A percentile compares a stretch with the other conserved stretches of the same genome.
phyloP scores from a whole-genome alignment of 2,888 invertebrate genomes.

The Leuctra nigra region DNA sequence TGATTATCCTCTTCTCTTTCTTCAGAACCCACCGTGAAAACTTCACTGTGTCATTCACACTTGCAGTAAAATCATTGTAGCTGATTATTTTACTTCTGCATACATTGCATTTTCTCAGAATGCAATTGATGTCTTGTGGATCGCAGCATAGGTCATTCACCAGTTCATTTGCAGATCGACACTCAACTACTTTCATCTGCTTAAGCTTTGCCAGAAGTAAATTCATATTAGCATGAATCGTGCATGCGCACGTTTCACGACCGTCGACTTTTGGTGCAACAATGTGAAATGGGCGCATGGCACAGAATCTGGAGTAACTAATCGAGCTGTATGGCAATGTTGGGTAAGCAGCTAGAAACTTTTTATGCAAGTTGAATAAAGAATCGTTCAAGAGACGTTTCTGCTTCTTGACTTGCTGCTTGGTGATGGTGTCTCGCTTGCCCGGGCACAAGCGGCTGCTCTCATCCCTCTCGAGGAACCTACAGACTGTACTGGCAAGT shows the following conservation, averaged over 20 bases:
- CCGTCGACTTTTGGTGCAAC: constrained; percentile 18
- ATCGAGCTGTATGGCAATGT: constrained; percentile 16
- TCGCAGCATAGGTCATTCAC: constrained; percentile 20
- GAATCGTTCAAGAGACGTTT: constrained; percentile 32
- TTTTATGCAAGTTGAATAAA: constrained; percentile 32
- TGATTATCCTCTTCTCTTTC: background rate
- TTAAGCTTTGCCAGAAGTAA: constrained; percentile 17
- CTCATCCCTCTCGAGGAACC: background rate
- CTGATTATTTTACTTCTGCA: constrained; percentile 1
- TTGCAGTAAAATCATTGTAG: constrained; percentile 14
- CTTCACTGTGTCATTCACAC: background rate
- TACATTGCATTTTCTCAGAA: constrained; percentile 18
- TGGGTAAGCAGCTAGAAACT: constrained; percentile 22
- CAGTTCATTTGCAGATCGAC: constrained; percentile 5
- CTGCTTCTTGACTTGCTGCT: constrained; percentile 31
- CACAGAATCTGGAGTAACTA: constrained; percentile 28
- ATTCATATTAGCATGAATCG: constrained; percentile 21
- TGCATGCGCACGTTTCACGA: constrained; percentile 1
- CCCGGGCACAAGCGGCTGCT: background rate
- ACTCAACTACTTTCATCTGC: constrained; percentile 13
- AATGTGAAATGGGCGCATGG: constrained; percentile 33
- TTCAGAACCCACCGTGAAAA: background rate
- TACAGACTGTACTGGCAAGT: too few relatives aligned
- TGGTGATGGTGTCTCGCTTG: constrained; percentile 31
- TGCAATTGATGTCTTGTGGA: constrained; percentile 18